Percentiles rank a stretch among this genome's conserved stretches.
These are phyloP conservation scores for Drosophila sulfurigaster DNA, from an alignment of 1,140 invertebrate species.

Conservation along the genomic window DNA sequence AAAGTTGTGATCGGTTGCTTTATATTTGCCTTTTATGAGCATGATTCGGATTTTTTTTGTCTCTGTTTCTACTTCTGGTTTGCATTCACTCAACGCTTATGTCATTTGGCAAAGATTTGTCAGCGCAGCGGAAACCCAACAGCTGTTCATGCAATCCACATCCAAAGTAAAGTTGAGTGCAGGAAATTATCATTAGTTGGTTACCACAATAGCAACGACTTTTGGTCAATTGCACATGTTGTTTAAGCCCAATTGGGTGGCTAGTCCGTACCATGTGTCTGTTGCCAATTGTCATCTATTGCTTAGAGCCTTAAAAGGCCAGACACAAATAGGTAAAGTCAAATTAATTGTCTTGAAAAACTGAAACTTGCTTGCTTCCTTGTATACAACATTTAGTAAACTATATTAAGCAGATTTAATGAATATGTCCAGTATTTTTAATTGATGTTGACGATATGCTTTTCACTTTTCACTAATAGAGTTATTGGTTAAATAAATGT, in stretches of 20 bases:
- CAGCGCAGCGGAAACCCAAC: constrained; percentile 46
- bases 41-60: constrained; percentile 60
- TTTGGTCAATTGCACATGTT: constrained; percentile 48
- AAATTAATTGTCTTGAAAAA: constrained; percentile 25
- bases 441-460: background rate
- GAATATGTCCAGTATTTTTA: background rate
- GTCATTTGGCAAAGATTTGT: constrained; percentile 60
- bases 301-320: constrained; percentile 1
- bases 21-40: constrained; percentile 67
- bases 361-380: constrained; percentile 4
- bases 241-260: constrained; percentile 36
- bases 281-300: constrained; percentile 30
- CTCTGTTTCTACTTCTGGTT: constrained; percentile 27
- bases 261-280: constrained; percentile 27
- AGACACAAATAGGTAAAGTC: constrained; percentile 27
- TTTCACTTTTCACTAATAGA: too few species aligned
- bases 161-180: constrained; percentile 35
- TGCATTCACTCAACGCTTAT: constrained; percentile 57
- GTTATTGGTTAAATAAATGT: too few species aligned
- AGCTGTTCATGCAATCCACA: constrained; percentile 38
- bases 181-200: constrained; percentile 50
- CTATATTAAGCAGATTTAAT: constrained; percentile 2
- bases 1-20: constrained; percentile 18
- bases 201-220: constrained; percentile 21
- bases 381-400: background rate